Evolutionary conservation across 2,797 vertebrate species (phyloP).

Genomic region (Euthynnus affinis): DNA sequence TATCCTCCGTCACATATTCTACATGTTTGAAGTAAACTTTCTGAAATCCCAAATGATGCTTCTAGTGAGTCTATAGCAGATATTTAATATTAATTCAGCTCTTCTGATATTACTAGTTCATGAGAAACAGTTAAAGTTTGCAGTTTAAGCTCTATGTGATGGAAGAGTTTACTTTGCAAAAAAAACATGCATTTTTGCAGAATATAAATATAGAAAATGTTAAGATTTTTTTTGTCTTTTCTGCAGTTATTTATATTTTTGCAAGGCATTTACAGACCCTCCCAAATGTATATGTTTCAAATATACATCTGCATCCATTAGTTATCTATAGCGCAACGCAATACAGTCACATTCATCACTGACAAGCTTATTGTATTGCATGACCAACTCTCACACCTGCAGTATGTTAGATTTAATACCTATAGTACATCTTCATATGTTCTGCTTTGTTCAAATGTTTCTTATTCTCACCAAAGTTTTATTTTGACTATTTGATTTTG

Average conservation of each 20-base stretch:
- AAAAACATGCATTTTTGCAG: conserved; percentile 19
- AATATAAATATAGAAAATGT: conserved; percentile 23
- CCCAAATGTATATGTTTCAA: conserved; percentile 31
- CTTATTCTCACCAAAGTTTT: neutral
- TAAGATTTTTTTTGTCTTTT: conserved; percentile 40
- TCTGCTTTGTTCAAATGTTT: neutral
- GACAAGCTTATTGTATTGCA: conserved; percentile 38
- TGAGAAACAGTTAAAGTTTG: neutral
- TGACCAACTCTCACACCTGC: conserved; percentile 63
- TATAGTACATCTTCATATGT: neutral
- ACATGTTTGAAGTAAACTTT: neutral
- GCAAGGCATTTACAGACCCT: conserved; percentile 36
- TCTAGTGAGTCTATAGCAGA: neutral
- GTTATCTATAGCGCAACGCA: conserved; percentile 39
- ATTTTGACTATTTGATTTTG: conserved; percentile 1
- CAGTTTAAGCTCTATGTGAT: neutral
- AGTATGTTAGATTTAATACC: conserved; percentile 25
- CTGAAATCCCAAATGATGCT: neutral
- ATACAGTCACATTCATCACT: conserved; percentile 60
- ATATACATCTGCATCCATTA: conserved; percentile 41
- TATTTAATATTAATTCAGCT: neutral
- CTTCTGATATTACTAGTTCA: neutral
- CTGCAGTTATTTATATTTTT: conserved; percentile 58
- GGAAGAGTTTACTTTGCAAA: conserved; percentile 17
- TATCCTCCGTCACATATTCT: neutral